A percentile compares a stretch with the other conserved stretches of the same genome.
Evolutionary conservation across 2,113 vertebrate species (phyloP).

Genomic region (Raja brachyura): DNA sequence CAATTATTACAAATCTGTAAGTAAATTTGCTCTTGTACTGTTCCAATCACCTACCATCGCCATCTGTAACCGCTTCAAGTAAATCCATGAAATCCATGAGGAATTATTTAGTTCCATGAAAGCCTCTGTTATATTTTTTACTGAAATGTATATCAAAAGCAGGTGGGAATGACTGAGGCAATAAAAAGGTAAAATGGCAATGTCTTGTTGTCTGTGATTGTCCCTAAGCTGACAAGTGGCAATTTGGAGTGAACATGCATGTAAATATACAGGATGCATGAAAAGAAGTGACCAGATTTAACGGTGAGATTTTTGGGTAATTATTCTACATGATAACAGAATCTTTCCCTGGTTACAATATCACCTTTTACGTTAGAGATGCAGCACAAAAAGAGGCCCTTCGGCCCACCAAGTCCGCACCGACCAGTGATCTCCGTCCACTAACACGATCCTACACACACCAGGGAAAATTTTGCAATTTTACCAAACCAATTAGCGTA

Average conservation of each 20-base stretch:
- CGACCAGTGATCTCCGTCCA: too few relatives aligned
- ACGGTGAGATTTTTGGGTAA: not conserved
- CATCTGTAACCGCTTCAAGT: not conserved
- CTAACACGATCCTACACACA: too few relatives aligned
- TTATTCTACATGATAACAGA: not conserved
- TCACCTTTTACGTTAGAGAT: too few relatives aligned
- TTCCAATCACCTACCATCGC: not conserved
- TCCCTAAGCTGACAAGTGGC: not conserved
- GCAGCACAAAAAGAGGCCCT: too few relatives aligned
- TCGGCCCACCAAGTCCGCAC: too few relatives aligned
- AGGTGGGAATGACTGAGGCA: too few relatives aligned
- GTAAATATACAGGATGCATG: not conserved
- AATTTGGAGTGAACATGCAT: conserved; percentile 5
- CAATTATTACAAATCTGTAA: conserved; percentile 24
- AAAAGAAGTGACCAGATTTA: not conserved
- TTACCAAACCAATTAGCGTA: too few relatives aligned
- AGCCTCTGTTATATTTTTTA: not conserved
- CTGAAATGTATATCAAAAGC: conserved; percentile 10
- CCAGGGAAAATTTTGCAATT: too few relatives aligned
- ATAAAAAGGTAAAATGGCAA: conserved; percentile 9
- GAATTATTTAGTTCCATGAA: not conserved
- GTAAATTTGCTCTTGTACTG: not conserved
- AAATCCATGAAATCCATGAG: not conserved
- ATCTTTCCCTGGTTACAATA: not conserved
- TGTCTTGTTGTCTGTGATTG: not conserved